Base-by-base conservation (phyloP, 2,797 vertebrate genomes). In the Lates japonicus region DNA sequence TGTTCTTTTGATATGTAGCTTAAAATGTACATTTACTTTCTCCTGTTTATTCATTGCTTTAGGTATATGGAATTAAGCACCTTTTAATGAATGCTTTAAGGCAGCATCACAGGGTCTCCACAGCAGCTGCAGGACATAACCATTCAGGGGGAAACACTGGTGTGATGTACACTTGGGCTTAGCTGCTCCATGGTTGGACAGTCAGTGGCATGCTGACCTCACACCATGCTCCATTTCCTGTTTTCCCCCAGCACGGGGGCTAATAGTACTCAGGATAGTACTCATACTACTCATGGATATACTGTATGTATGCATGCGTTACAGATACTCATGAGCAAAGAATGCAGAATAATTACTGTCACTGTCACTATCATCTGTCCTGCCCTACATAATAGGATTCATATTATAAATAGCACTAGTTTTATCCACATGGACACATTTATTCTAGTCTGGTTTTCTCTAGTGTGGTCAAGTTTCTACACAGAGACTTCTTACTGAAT, bases 161-260 rank as follows among this genome's bases (percentile, higher is more conserved):
- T 63, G 70, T 78, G 83, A 88, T 88, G 76, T 59, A 76, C 57
- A 61, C 70, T 74, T 16, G 2, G 62, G 73, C 76, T 84, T 74
- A 83, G 67, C 63, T 7, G 71, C 81, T 85, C 78, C 70, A 79
- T 80, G 75, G 71, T 90, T 87, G 87, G 91, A 17, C 70, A 83
- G 86, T 79, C 74, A 85, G 68, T 58, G 68, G 72, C 85, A 83
- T 83, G 88, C 87, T 92, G 93, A 94, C 92, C 91, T 92, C 88
- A 90, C 82, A 83, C 80, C 78, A 88, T 74, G 89, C 87, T 90
- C 86, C 88, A 91, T 92, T 92, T 93, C 89, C 89, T 93, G 88
- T 91, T 88, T 87, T 83, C 92, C 83, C 82, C 80, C 85, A 90
- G 88, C 73, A 83, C 16, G 11, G 61, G 60, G 68, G 69, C 49